Conservation (phyloP, 1,140 invertebrate species). For the Panagrolaimus sp. region DNA sequence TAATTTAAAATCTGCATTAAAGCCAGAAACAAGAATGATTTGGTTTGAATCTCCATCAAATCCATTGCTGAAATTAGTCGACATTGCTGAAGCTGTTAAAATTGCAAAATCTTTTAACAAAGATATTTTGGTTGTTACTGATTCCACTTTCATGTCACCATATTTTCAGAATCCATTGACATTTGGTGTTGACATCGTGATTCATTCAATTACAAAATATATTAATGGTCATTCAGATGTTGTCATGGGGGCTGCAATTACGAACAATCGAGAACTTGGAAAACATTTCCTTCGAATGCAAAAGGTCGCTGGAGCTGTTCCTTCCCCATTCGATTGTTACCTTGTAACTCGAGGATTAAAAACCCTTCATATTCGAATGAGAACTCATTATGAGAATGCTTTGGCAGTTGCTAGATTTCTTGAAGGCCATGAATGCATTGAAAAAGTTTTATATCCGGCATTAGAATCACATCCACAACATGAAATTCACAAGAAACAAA, state of each 20-base stretch:
- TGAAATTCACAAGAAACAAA: conserved; percentile 73
- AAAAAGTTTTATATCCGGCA: conserved; percentile 77
- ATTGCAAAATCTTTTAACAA: conserved; percentile 64
- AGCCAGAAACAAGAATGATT: conserved; percentile 81
- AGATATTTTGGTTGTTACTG: conserved; percentile 77
- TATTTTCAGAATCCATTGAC: conserved; percentile 76
- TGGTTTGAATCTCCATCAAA: conserved; percentile 97
- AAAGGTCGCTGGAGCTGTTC: conserved; percentile 71
- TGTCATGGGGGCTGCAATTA: conserved; percentile 72
- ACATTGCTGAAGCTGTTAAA: conserved; percentile 72
- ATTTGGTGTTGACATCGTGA: conserved; percentile 80
- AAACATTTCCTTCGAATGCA: conserved; percentile 31
- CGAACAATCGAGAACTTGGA: conserved; percentile 20
- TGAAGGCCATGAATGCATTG: conserved; percentile 71
- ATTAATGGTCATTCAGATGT: conserved; percentile 97
- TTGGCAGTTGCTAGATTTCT: conserved; percentile 69
- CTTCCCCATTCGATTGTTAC: conserved; percentile 91
- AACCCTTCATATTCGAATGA: conserved; percentile 86
- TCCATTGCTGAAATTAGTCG: conserved; percentile 80
- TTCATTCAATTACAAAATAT: conserved; percentile 93
- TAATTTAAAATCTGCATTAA: conserved; percentile 68
- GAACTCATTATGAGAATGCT: conserved; percentile 74
- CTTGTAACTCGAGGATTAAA: conserved; percentile 87
- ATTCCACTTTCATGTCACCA: conserved; percentile 93
- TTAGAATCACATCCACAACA: conserved; percentile 82